Conservation (phyloP, 1,140 invertebrate genomes). For the Gryon sp. region DNA sequence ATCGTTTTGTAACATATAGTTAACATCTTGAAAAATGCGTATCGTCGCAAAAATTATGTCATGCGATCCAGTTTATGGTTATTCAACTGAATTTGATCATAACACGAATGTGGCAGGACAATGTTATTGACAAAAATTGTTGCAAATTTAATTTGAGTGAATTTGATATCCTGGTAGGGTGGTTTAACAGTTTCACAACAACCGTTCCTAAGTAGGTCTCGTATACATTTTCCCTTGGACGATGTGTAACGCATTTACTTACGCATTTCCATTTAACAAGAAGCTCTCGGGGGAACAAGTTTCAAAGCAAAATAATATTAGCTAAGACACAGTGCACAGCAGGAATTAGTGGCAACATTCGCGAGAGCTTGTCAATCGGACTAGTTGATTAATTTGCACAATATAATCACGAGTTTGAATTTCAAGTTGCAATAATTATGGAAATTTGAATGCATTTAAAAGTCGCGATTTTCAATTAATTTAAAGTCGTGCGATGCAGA, state of each 20-base stretch:
- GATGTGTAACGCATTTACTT: not conserved
- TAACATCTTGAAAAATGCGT: no score
- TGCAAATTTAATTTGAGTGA: no score
- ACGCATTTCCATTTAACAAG: not conserved
- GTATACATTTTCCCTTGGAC: no score
- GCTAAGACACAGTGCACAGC: slow-evolving; percentile 7
- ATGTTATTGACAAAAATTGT: no score
- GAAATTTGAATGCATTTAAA: slow-evolving; percentile 1
- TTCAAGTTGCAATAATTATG: slow-evolving; percentile 5
- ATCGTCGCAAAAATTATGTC: not conserved
- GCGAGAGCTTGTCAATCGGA: not conserved
- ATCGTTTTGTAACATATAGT: no score
- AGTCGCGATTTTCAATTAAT: not conserved
- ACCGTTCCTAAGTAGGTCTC: no score
- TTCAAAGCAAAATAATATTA: not conserved
- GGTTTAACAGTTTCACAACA: no score
- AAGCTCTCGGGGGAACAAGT: slow-evolving; percentile 13
- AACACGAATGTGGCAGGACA: no score
- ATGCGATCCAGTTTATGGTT: slow-evolving; percentile 2
- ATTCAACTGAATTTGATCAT: not conserved
- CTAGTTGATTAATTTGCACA: slow-evolving; percentile 14
- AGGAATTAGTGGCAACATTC: slow-evolving; percentile 7
- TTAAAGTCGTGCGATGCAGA: not conserved
- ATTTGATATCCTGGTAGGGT: no score
- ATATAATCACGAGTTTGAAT: slow-evolving; percentile 10